Evolutionary conservation across 1,140 invertebrate genomes (phyloP).

Genomic region (Neotoxoptera formosana): DNA sequence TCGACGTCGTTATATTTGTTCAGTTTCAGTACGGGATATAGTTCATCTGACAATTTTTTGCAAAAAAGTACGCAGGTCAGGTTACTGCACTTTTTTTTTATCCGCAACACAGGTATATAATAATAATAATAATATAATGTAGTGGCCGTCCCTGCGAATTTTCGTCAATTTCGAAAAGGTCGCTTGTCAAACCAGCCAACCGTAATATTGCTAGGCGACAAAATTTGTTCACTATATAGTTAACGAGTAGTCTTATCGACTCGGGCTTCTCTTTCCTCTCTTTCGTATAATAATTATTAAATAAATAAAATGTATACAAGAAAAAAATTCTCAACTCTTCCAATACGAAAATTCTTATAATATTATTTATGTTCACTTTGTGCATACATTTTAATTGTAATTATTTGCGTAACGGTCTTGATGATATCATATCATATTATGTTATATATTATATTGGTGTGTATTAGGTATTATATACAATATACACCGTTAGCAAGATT

Average conservation of each 20-base stretch:
- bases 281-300: neutral
- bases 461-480: neutral
- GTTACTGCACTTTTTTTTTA: neutral
- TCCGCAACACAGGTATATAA: neutral
- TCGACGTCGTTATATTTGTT: neutral
- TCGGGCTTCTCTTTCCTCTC: neutral
- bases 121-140: neutral
- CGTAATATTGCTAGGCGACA: constrained; percentile 20
- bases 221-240: neutral
- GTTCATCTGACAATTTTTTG: neutral
- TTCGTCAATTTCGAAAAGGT: constrained; percentile 8
- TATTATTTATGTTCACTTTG: neutral
- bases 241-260: neutral
- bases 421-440: neutral
- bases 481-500: neutral
- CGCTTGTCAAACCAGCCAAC: constrained; percentile 2
- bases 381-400: neutral
- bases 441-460: neutral
- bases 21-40: neutral
- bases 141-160: neutral
- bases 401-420: neutral
- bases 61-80: neutral
- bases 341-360: neutral
- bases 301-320: neutral
- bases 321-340: neutral